Percentiles rank a stretch among this genome's conserved stretches.
Evolutionary conservation across 2,888 invertebrate species (phyloP).

Genomic region (Trissoscelio sp.): DNA sequence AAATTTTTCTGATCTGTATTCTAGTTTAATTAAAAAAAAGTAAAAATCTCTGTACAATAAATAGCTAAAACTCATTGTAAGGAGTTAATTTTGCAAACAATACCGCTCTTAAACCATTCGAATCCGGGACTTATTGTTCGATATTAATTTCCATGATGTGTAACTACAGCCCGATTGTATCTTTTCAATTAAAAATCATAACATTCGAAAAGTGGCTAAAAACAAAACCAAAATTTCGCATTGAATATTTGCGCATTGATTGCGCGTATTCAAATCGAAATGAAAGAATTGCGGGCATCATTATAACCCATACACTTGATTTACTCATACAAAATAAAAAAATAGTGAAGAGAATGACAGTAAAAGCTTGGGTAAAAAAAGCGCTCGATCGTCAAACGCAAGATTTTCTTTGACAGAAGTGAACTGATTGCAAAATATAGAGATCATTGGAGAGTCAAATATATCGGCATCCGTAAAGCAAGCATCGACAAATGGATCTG

Average conservation of each 20-base stretch:
- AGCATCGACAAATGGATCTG: slow-evolving; percentile 18
- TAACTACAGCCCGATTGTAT: no score
- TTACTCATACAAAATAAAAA: not conserved
- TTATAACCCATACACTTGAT: not conserved
- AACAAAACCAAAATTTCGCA: not conserved
- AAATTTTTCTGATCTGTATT: no score
- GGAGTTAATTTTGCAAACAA: no score
- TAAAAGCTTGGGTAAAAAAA: no score
- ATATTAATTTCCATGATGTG: no score
- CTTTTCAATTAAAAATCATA: no score
- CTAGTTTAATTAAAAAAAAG: no score
- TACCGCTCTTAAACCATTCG: no score
- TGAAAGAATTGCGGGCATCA: not conserved
- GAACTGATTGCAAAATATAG: slow-evolving; percentile 22
- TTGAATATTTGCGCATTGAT: not conserved
- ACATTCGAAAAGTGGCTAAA: not conserved
- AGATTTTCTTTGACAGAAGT: slow-evolving; percentile 10
- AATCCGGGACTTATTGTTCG: no score
- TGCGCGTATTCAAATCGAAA: not conserved
- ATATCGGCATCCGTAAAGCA: slow-evolving; percentile 23
- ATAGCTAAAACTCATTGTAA: no score
- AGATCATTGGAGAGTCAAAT: slow-evolving; percentile 18
- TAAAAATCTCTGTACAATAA: no score
- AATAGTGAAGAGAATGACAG: no score
- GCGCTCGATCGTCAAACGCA: slow-evolving; percentile 10